Evolutionary conservation across 2,113 vertebrate genomes (phyloP).

Genomic region (Mesocricetus auratus): DNA sequence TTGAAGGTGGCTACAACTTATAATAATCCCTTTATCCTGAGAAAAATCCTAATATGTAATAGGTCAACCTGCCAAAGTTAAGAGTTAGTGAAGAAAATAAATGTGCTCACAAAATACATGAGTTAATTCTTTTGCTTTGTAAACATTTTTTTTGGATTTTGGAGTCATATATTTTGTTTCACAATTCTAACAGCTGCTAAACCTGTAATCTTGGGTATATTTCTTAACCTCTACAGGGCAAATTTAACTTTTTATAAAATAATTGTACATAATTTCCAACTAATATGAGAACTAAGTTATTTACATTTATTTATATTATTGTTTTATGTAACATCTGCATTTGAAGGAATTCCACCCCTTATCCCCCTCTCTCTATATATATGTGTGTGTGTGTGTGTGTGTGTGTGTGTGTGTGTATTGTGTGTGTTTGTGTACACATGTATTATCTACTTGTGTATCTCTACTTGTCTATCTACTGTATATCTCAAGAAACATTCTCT

Average conservation of each 20-base stretch:
- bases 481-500: neutral
- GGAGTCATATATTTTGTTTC: neutral
- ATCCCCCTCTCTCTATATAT: too few species aligned
- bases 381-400: too few species aligned
- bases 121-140: too few species aligned
- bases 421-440: neutral
- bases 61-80: neutral
- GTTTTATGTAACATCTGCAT: neutral
- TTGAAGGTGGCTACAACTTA: neutral
- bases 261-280: neutral
- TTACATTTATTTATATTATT: conserved; percentile 28
- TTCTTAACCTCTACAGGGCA: neutral
- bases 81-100: neutral
- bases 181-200: neutral
- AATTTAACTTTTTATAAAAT: conserved; percentile 51
- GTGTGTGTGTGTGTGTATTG: neutral
- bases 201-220: neutral
- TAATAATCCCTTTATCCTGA: neutral
- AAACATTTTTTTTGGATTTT: neutral
- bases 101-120: too few species aligned
- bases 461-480: neutral
- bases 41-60: neutral
- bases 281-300: neutral
- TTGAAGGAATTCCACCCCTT: neutral
- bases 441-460: neutral